A percentile compares a stretch with the other conserved stretches of the same genome.
Evolutionary conservation across 2,888 invertebrate genomes (phyloP).

Genomic region (Amorpha juglandis): DNA sequence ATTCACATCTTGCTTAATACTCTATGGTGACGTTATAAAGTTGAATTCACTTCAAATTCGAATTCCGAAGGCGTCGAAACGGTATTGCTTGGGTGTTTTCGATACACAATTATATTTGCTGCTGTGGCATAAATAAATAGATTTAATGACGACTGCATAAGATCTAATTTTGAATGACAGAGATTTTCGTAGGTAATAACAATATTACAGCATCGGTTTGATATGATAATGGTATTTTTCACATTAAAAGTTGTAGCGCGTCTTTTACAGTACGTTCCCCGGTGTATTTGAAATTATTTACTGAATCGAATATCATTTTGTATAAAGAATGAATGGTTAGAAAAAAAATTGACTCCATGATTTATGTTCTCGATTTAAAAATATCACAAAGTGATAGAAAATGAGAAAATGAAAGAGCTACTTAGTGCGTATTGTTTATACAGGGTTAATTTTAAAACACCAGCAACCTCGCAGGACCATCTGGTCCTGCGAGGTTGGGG

Average conservation of each 20-base stretch:
- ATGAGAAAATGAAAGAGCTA: neutral
- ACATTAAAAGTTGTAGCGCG: slow-evolving; percentile 77
- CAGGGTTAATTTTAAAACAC: too few species aligned
- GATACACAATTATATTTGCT: slow-evolving; percentile 5
- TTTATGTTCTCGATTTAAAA: neutral
- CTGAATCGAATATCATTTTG: slow-evolving; percentile 26
- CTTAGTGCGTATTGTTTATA: too few species aligned
- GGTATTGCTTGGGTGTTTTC: slow-evolving; percentile 6
- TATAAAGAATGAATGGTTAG: slow-evolving; percentile 26
- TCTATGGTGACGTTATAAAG: neutral
- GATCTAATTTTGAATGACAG: neutral
- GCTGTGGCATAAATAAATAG: neutral
- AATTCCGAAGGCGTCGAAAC: slow-evolving; percentile 11
- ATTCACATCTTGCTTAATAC: slow-evolving; percentile 3
- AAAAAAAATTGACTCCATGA: neutral
- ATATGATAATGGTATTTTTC: slow-evolving; percentile 82
- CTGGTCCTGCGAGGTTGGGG: too few species aligned
- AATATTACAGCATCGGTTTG: slow-evolving; percentile 37
- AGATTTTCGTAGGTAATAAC: neutral
- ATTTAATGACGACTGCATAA: neutral
- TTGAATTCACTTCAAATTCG: neutral
- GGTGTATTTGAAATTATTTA: slow-evolving; percentile 33
- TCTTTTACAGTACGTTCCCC: slow-evolving; percentile 53
- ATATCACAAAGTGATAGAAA: too few species aligned
- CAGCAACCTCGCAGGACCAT: too few species aligned